phyloP scores from a whole-genome alignment of 2,113 vertebrate species.

The Seriola quinqueradiata region DNA sequence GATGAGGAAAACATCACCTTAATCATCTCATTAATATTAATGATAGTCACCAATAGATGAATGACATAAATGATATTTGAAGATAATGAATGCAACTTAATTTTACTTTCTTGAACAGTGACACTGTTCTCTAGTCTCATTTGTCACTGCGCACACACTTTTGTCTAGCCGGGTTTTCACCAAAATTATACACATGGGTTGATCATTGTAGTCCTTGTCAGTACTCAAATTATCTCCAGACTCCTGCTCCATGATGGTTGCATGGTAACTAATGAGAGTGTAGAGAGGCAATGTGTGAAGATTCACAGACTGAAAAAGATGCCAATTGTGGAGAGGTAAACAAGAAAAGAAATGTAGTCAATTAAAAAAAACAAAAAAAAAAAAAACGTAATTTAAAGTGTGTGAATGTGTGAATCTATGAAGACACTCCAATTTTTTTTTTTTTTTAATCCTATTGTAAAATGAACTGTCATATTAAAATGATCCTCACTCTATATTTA shows the following conservation, averaged over 20 bases:
- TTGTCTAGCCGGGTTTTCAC: not conserved
- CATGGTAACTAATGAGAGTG: conserved; percentile 33
- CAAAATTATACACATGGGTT: not conserved
- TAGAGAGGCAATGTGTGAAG: conserved; percentile 39
- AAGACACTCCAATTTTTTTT: not conserved
- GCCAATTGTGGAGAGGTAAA: not conserved
- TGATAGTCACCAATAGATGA: conserved; percentile 1
- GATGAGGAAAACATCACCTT: not conserved
- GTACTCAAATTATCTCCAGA: not conserved
- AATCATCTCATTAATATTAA: conserved; percentile 22
- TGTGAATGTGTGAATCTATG: conserved; percentile 22
- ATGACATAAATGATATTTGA: conserved; percentile 12
- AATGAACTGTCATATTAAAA: conserved; percentile 33
- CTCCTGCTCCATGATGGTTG: conserved; percentile 16
- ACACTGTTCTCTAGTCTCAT: not conserved
- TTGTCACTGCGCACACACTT: not conserved
- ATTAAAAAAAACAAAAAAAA: too few relatives aligned
- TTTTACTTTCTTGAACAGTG: conserved; percentile 3
- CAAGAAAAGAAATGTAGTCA: conserved; percentile 17
- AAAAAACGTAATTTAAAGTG: conserved; percentile 24
- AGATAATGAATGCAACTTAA: not conserved
- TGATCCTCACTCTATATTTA: not conserved
- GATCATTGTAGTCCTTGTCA: conserved; percentile 26
- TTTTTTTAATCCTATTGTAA: not conserved
- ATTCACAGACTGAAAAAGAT: conserved; percentile 27